These are phyloP conservation scores for Callopanchax toddi DNA, from an alignment of 2,113 vertebrate species.

Conservation along the genomic window DNA sequence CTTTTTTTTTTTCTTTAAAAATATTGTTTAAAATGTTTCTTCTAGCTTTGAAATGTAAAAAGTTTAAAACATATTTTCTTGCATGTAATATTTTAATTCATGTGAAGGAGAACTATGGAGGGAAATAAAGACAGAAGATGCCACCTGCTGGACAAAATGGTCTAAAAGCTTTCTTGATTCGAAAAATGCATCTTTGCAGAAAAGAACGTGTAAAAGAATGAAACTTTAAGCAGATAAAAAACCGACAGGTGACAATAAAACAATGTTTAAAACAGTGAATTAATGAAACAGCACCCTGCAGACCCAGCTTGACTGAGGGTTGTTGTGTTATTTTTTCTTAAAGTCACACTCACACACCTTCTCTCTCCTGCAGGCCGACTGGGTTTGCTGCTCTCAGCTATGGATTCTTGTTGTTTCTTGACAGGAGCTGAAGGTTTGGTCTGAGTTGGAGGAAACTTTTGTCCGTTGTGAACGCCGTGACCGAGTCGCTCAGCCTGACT, in stretches of 20 bases:
- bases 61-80: slow-evolving; percentile 6
- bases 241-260: too few relatives aligned
- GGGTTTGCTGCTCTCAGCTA: slow-evolving; percentile 68
- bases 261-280: not conserved
- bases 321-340: not conserved
- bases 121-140: slow-evolving; percentile 6
- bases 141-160: slow-evolving; percentile 60
- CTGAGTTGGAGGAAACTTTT: slow-evolving; percentile 30
- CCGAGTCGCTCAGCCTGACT: slow-evolving; percentile 46
- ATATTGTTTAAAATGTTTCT: not conserved
- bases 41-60: not conserved
- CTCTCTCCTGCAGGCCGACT: slow-evolving; percentile 79
- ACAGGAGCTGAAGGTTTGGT: slow-evolving; percentile 42
- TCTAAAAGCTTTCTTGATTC: not conserved
- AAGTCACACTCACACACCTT: slow-evolving; percentile 75
- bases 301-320: too few relatives aligned
- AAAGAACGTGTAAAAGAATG: not conserved
- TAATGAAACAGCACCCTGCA: not conserved
- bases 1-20: not conserved
- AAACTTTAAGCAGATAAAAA: too few relatives aligned
- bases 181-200: fast-evolving
- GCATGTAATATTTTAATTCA: not conserved
- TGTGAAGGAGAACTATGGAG: not conserved
- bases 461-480: slow-evolving; percentile 65
- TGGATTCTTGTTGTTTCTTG: slow-evolving; percentile 31